Evolutionary conservation across 2,797 vertebrate species (phyloP).

Genomic region (Vespertilio murinus): DNA sequence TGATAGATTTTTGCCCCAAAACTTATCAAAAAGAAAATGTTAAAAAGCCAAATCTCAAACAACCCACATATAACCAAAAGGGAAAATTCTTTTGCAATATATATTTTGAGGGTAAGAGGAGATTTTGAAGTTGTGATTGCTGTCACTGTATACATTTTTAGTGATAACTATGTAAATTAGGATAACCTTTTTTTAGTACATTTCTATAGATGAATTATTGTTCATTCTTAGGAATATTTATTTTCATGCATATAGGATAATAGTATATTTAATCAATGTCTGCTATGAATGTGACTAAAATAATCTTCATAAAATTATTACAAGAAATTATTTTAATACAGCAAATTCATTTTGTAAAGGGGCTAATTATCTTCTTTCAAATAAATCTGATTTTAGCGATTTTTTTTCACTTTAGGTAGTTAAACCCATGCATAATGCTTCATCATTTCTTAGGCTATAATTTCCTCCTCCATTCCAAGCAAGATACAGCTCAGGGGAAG

Average conservation of each 20-base stretch:
- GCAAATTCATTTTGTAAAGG: background rate
- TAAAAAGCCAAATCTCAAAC: slow-evolving; percentile 38
- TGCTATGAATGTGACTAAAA: background rate
- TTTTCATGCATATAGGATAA: background rate
- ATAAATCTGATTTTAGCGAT: background rate
- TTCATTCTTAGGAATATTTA: background rate
- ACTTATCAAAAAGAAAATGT: slow-evolving; percentile 45
- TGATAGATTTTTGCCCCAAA: slow-evolving; percentile 40
- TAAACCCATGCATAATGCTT: background rate
- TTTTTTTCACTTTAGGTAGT: background rate
- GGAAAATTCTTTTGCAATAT: slow-evolving; percentile 4
- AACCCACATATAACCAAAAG: slow-evolving; percentile 32
- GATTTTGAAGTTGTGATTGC: background rate
- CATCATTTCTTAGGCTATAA: background rate
- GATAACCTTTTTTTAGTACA: background rate
- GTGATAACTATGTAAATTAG: background rate
- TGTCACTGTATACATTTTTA: background rate
- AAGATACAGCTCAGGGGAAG: background rate
- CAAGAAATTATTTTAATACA: background rate
- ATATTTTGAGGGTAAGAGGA: background rate
- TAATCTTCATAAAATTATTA: background rate
- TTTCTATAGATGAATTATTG: background rate
- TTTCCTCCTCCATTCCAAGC: background rate
- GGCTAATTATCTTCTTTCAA: background rate
- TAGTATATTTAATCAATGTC: background rate